Conservation (phyloP, 2,888 invertebrate species). For the Caenorhabditis auriculariae region DNA sequence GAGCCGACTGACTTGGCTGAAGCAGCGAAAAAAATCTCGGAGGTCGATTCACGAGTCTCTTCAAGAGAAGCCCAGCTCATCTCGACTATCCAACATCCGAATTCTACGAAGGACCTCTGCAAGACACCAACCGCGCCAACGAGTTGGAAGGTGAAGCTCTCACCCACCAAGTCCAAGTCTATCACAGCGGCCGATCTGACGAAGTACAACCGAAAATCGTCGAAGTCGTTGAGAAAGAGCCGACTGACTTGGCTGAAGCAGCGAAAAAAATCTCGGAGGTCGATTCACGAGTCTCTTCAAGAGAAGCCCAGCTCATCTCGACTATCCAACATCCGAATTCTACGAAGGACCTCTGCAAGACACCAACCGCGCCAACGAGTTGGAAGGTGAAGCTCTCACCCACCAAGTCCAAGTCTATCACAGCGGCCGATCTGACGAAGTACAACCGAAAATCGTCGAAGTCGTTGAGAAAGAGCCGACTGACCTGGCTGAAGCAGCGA, state of each 20-base stretch:
- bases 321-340: constrained; percentile 22
- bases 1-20: too few species aligned
- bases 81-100: constrained; percentile 33
- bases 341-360: constrained; percentile 23
- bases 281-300: constrained; percentile 17
- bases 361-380: background rate
- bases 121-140: constrained; percentile 6
- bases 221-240: constrained; percentile 8
- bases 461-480: constrained; percentile 12
- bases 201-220: constrained; percentile 11
- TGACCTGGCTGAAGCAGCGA: too few species aligned
- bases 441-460: constrained; percentile 7
- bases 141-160: constrained; percentile 29
- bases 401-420: constrained; percentile 13
- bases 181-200: constrained; percentile 15
- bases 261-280: too few species aligned
- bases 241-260: constrained; percentile 6
- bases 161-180: constrained; percentile 26
- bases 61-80: constrained; percentile 30
- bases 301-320: constrained; percentile 17
- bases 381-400: constrained; percentile 11
- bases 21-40: too few species aligned
- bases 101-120: constrained; percentile 33
- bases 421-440: constrained; percentile 14
- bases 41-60: constrained; percentile 28